Evolutionary conservation across 2,797 vertebrate genomes (phyloP).

Genomic region (Eutrigla gurnardus): DNA sequence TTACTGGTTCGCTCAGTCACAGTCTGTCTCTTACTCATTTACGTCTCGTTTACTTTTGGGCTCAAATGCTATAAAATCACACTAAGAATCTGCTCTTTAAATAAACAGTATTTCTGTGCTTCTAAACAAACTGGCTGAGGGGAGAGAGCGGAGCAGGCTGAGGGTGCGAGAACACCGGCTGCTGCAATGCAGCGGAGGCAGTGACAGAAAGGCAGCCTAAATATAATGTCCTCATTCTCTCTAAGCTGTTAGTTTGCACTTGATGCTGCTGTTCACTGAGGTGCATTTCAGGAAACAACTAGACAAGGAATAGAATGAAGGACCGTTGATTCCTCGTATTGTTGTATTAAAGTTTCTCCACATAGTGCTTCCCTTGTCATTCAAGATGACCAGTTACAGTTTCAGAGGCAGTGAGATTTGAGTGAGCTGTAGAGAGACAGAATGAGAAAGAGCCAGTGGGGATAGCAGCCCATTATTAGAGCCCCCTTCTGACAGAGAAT

Average conservation of each 20-base stretch:
- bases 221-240: constrained; percentile 50
- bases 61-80: constrained; percentile 38
- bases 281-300: constrained; percentile 18
- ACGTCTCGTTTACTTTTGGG: constrained; percentile 28
- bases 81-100: constrained; percentile 41
- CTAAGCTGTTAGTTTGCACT: constrained; percentile 8
- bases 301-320: not conserved
- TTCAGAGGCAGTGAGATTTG: constrained; percentile 34
- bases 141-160: constrained; percentile 22
- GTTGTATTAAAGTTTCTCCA: constrained; percentile 7
- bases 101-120: constrained; percentile 14
- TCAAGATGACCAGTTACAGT: constrained; percentile 23
- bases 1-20: constrained; percentile 44
- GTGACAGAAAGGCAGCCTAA: constrained; percentile 45
- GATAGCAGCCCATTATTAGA: constrained; percentile 81
- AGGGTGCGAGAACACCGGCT: constrained; percentile 34
- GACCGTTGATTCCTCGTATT: too few species aligned
- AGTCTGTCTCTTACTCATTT: constrained; percentile 17
- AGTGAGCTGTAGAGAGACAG: constrained; percentile 39
- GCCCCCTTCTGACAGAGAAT: constrained; percentile 78
- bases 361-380: constrained; percentile 34
- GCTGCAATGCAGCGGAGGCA: constrained; percentile 60
- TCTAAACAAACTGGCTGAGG: constrained; percentile 26
- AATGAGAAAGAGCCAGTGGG: constrained; percentile 66
- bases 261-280: constrained; percentile 7